Evolutionary conservation across 2,888 invertebrate species (phyloP), one percentile per base, ranked within the genome.

Genomic region (Oligia latruncula): DNA sequence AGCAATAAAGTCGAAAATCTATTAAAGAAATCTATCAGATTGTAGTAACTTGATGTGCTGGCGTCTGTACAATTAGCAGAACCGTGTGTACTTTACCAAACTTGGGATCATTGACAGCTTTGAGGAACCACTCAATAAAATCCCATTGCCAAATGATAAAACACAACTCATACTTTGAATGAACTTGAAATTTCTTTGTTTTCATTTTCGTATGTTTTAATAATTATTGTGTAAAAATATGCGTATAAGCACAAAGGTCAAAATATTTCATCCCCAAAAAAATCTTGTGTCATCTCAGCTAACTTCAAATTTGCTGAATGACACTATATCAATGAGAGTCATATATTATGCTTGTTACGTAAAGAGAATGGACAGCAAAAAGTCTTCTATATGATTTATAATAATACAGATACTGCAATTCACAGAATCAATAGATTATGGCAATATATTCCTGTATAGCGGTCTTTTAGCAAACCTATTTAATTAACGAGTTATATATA

Each of bases 1-100:
- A n/a, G n/a, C n/a, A n/a, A n/a, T n/a, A n/a, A n/a, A n/a, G n/a
- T n/a, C n/a, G n/a, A n/a, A n/a, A n/a, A n/a, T n/a, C n/a, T n/a
- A n/a, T n/a, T n/a, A n/a, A n/a, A n/a, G n/a, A n/a, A n/a, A n/a
- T n/a, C n/a, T n/a, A n/a, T n/a, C n/a, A n/a, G n/a, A n/a, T n/a
- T n/a, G n/a, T n/a, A n/a, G n/a, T n/a, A n/a, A n/a, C n/a, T n/a
- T n/a, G n/a, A n/a, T n/a, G n/a, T n/a, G n/a, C n/a, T n/a, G n/a
- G n/a, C n/a, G n/a, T n/a, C n/a, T n/a, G n/a, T n/a, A n/a, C 8
- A 86, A 77, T 84, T 58, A 70, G 71, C 71, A 82, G 62, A 74
- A 60, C n/a, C 43, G 29, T 23, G 6, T 66, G 49, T 74, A 71
- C 62, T 86, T 74, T 46, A 58, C 62, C 66, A 70, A 73, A 78